Evolutionary conservation across 2,888 invertebrate species (phyloP).

Genomic region (Pachydiplax longipennis): DNA sequence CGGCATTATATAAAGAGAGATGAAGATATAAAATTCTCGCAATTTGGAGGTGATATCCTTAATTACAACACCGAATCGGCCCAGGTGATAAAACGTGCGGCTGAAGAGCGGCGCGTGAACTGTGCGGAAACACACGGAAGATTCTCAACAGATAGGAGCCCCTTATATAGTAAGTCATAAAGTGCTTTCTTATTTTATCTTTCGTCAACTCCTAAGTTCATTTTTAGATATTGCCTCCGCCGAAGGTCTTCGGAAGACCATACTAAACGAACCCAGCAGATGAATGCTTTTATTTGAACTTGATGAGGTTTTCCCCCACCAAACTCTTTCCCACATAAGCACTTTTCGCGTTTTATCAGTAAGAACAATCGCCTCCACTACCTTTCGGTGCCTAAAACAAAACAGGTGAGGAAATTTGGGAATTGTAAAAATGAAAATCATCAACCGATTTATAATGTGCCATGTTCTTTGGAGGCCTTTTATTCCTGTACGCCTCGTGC

Average conservation of each 20-base stretch:
- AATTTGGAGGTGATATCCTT: constrained; percentile 7
- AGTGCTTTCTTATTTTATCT: neutral
- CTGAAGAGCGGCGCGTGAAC: neutral
- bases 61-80: constrained; percentile 16
- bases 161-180: neutral
- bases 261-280: neutral
- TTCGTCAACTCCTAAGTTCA: neutral
- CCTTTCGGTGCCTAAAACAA: neutral
- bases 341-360: neutral
- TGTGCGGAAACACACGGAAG: constrained; percentile 2
- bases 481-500: neutral
- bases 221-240: neutral
- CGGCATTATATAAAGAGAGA: neutral
- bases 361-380: neutral
- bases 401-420: neutral
- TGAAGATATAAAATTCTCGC: constrained; percentile 5
- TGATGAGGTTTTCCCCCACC: neutral
- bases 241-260: neutral
- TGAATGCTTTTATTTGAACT: neutral
- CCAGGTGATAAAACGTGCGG: constrained; percentile 7
- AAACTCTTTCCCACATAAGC: too few species aligned
- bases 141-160: constrained; percentile 2
- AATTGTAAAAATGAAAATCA: neutral
- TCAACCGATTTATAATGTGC: neutral
- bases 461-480: neutral